Conservation (phyloP, 2,888 invertebrate genomes). For the Chymomyza fuscimana region DNA sequence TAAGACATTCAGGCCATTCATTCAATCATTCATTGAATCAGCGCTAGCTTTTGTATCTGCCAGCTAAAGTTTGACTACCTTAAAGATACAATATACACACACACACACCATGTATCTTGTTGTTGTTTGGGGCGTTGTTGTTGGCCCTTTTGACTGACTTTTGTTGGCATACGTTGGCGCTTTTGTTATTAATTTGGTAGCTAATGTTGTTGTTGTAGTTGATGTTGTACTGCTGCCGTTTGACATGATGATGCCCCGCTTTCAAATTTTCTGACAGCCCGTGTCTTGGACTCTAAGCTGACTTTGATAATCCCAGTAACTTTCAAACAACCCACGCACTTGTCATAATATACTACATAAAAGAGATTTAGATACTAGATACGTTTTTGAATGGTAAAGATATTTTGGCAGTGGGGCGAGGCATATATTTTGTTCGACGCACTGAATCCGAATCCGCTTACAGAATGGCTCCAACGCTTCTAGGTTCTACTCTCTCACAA, state of each 20-base stretch:
- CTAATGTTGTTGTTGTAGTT: conserved; percentile 29
- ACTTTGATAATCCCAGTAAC: conserved; percentile 26
- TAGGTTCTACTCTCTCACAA: too few relatives aligned
- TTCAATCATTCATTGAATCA: conserved; percentile 46
- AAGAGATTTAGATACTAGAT: conserved; percentile 33
- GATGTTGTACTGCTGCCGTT: conserved; percentile 57
- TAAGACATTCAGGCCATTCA: conserved; percentile 7
- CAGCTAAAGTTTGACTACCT: conserved; percentile 26
- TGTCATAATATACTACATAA: conserved; percentile 53
- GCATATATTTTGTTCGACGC: too few relatives aligned
- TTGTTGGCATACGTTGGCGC: conserved; percentile 27
- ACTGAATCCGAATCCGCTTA: too few relatives aligned
- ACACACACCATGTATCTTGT: not conserved
- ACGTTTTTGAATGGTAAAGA: conserved; percentile 48
- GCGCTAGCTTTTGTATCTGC: conserved; percentile 26
- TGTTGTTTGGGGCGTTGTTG: conserved; percentile 21
- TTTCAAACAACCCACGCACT: conserved; percentile 61
- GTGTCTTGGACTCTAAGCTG: not conserved
- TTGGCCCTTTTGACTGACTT: conserved; percentile 41
- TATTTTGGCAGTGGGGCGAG: too few relatives aligned
- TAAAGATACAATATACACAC: not conserved
- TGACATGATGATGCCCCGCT: conserved; percentile 55
- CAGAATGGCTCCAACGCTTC: too few relatives aligned
- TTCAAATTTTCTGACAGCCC: conserved; percentile 46
- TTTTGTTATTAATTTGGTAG: conserved; percentile 33